Evolutionary conservation across 2,888 invertebrate species (phyloP).

Genomic region (Mechanitis mazaeus): DNA sequence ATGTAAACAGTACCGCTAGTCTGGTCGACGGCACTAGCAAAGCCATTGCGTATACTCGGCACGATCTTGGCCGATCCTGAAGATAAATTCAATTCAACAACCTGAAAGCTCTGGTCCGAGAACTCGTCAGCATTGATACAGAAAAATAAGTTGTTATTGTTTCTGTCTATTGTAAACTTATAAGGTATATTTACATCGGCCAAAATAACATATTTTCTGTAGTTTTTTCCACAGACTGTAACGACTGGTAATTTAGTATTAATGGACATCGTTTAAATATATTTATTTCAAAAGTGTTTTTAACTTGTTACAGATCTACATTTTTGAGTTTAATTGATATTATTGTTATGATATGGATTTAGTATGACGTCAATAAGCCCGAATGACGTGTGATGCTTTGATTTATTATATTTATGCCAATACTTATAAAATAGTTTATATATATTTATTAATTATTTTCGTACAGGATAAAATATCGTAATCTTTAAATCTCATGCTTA

Average conservation of each 20-base stretch:
- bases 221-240: conserved; percentile 33
- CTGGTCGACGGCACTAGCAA: conserved; percentile 53
- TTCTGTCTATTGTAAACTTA: conserved; percentile 48
- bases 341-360: neutral
- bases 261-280: conserved; percentile 11
- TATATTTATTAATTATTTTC: too few species aligned
- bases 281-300: neutral
- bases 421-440: too few species aligned
- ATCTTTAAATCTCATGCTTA: too few species aligned
- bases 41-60: conserved; percentile 53
- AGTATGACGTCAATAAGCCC: too few species aligned
- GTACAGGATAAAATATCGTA: too few species aligned
- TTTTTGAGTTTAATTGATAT: neutral
- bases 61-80: conserved; percentile 40
- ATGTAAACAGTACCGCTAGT: conserved; percentile 44
- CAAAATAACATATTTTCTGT: conserved; percentile 44
- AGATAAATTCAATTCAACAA: conserved; percentile 45
- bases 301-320: neutral
- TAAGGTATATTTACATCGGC: conserved; percentile 54
- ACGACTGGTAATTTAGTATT: conserved; percentile 22
- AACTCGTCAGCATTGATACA: conserved; percentile 58
- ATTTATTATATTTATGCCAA: too few species aligned
- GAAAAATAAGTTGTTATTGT: conserved; percentile 45
- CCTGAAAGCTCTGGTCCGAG: conserved; percentile 56
- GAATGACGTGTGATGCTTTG: too few species aligned